A percentile compares a stretch with the other conserved stretches of the same genome.
Conservation (phyloP, 1,140 invertebrate genomes). For the Caenorhabditis tropicalis region DNA sequence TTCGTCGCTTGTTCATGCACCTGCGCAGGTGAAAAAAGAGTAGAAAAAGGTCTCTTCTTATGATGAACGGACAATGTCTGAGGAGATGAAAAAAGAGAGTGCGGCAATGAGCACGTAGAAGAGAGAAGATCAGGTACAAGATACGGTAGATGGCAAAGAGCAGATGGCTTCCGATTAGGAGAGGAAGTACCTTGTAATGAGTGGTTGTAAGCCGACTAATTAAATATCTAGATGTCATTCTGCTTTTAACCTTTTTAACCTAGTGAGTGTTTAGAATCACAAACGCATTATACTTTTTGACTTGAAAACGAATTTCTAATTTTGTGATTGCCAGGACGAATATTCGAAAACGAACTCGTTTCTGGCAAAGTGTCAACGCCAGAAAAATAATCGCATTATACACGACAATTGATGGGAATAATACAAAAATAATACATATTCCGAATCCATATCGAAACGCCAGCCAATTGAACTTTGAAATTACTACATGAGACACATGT, state of each 20-base stretch:
- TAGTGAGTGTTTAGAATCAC: too few species aligned
- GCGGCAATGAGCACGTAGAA: background rate
- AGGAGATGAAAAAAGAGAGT: background rate
- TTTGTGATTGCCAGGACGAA: too few species aligned
- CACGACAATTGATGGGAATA: background rate
- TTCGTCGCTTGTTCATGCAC: background rate
- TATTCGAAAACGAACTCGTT: too few species aligned
- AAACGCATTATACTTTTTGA: too few species aligned
- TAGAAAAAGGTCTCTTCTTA: background rate
- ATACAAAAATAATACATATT: background rate
- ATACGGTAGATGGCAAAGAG: background rate
- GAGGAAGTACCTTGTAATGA: background rate
- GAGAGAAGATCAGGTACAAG: background rate
- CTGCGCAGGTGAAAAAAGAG: conserved; percentile 20
- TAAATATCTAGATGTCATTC: background rate
- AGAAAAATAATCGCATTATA: conserved; percentile 20
- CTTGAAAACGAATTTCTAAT: too few species aligned
- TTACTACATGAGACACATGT: too few species aligned
- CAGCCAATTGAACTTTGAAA: background rate
- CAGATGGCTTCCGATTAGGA: background rate
- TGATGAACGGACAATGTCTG: conserved; percentile 14
- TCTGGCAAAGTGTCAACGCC: background rate
- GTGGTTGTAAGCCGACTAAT: background rate
- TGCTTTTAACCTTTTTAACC: too few species aligned
- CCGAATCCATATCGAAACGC: background rate